Base-by-base conservation (phyloP, 2,888 invertebrate genomes). In the Hemistola chrysoprasaria region DNA sequence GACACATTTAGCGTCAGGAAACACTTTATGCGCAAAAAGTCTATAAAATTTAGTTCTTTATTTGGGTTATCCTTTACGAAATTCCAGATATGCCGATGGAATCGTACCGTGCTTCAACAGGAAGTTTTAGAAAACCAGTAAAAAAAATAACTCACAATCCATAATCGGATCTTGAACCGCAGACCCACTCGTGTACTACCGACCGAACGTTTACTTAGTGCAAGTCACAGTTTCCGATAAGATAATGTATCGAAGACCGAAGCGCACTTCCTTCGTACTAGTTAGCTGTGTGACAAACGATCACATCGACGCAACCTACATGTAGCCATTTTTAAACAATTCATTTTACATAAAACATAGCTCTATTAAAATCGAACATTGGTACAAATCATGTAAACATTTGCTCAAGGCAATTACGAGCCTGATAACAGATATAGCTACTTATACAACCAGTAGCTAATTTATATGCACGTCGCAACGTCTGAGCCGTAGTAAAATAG, bases 371-470 rank as follows among this genome's bases (percentile, higher is more conserved):
- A 47, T 44, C 50, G 45, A 40, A 38, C 27, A 36, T 56, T 41
- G n/a, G n/a, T n/a, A n/a, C n/a, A 36, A 33, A 42, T 49, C 41
- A 60, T 50, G 57, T 62, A 63, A 67, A 68, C 60, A 67, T 61
- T 55, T 47, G 52, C 59, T 56, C 66, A 62, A 67, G 63, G 63
- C 58, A 56, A 65, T 60, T 57, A 57, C 54, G 43, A 54, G 55
- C 57, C 37, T 56, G 63, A 61, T 66, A 62, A 59, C 54, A 57
- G 59, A 59, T 53, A 2, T 16, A 4, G 16, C 16, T 16, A n/a
- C n/a, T n/a, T n/a, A 62, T 26, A 46, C 32, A 22, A 47, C 11
- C 3, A 38, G 40, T 33, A 27, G 25, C 8, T 22, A 27, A 36
- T 42, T 34, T 40, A 10, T 24, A 22, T 26, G 16, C 25, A 21